Base-by-base conservation (phyloP, 2,113 vertebrate species). In the Archocentrus centrarchus region DNA sequence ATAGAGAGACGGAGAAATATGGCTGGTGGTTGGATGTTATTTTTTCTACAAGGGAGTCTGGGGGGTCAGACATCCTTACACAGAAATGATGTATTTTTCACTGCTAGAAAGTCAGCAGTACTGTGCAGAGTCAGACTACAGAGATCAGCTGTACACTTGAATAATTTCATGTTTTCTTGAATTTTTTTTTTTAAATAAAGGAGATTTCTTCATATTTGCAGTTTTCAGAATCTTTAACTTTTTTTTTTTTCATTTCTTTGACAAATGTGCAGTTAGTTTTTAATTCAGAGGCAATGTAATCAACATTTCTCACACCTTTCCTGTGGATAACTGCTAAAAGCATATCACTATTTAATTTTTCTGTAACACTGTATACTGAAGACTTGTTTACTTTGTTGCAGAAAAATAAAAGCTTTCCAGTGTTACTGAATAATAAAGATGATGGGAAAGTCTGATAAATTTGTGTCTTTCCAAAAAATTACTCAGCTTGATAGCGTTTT, bases 1-100 rank as follows among this genome's bases (percentile, higher is more conserved):
- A 77, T 15, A 11, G n/a, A 68, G 77, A 68, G 63, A 57, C 77
- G 18, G 27, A 7, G 59, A 18, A 30, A 70, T 79, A 82, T 77
- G 17, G 77, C 59, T 63, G 57, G 55, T 76, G 59, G 60, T n/a
- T 58, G n/a, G 22, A 20, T 83, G 27, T 30, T 32, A 7, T 32
- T 41, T 59, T 78, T 73, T 64, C 60, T 22, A 10, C 41, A 80
- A 60, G 44, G 41, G 61, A 68, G 59, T 62, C 44, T 78, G 66
- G 3, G 14, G 75, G 6, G 76, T 2, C 0, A 58, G 44, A 80
- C 64, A 81, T 77, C 73, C 62, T 85, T 73, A 75, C 70, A 66
- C 30, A 61, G 47, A 17, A 66, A 87, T 44, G 24, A 30, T 75
- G 47, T 81, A 66, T 82, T 82, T 41, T 61, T 50, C 1, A 8